Base-by-base conservation (phyloP, 2,113 vertebrate species). In the Merops nubicus region DNA sequence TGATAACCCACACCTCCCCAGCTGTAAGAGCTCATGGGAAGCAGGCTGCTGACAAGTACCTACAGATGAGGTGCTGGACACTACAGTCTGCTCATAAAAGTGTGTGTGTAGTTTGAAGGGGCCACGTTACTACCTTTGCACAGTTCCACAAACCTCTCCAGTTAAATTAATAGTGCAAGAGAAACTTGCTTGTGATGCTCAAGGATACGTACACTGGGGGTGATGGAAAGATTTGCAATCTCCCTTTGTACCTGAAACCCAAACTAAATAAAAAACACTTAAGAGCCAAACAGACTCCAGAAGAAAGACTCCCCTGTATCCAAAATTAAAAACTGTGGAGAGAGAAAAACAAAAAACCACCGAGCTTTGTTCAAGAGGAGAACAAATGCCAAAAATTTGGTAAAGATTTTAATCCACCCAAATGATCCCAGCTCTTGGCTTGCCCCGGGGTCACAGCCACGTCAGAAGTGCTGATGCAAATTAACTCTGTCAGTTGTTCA, bases 401-500 rank as follows among this genome's bases (percentile, higher is more conserved):
- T 59, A 51, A 88, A 88, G 74, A 93, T 80, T 83, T 96, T 93
- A 94, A 95, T 89, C 75, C 45, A 87, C 64, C n/a, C 22, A 36
- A 97, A 95, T 45, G 76, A 93, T 93, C 69, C 60, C 15, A 65
- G 76, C 36, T 84, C 64, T 83, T 86, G 65, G 51, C 57, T 81
- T 92, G 57, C 78, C 68, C 51, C 0, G 4, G 72, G 70, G 90
- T 82, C 68, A 84, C 54, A 85, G 80, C 36, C 29, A 86, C 5
- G 19, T 50, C 67, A 94, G 74, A 91, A 86, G 56, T 0, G 1
- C 31, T 95, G 85, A 96, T 89, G 77, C n/a, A 96, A 94, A 96
- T 95, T 51, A 76, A 81, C 45, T 91, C 47, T 95, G 96, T 93
- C 93, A 97, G 88, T 92, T 95, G 91, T 21, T 96, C 70, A 88